phyloP scores from a whole-genome alignment of 2,113 vertebrate genomes.

The Mystacornis crossleyi region DNA sequence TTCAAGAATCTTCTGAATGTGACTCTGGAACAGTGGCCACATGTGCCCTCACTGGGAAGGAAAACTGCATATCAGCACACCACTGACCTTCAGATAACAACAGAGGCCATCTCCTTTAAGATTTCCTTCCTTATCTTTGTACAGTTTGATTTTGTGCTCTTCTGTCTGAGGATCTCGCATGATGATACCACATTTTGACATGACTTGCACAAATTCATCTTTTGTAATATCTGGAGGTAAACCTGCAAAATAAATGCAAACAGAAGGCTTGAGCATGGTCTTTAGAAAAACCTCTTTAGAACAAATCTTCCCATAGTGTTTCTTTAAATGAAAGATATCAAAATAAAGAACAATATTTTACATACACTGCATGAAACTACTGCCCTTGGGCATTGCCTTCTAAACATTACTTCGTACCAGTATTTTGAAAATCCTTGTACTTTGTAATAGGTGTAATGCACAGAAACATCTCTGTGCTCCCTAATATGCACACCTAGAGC shows the following conservation, averaged over 20 bases:
- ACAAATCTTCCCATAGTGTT: background rate
- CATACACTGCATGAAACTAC: background rate
- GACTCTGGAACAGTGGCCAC: background rate
- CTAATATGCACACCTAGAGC: background rate
- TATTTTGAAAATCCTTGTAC: background rate
- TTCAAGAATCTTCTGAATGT: background rate
- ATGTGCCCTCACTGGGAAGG: background rate
- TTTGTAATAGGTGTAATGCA: background rate
- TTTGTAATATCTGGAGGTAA: conserved; percentile 91
- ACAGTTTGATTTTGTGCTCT: conserved; percentile 95
- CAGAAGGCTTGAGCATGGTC: background rate
- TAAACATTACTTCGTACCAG: background rate
- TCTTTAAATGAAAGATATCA: background rate
- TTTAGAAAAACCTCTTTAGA: background rate
- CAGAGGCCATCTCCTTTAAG: conserved; percentile 97
- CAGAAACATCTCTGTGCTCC: background rate
- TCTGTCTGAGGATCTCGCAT: conserved; percentile 92
- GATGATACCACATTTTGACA: conserved; percentile 95
- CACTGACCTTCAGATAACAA: conserved; percentile 95
- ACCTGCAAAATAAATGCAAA: conserved; percentile 73
- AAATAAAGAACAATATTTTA: background rate
- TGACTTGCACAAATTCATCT: conserved; percentile 91
- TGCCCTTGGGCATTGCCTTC: background rate
- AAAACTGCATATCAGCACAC: background rate
- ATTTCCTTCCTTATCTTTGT: conserved; percentile 93